Conservation (phyloP, 2,888 invertebrate species). For the Phasia obesa region DNA sequence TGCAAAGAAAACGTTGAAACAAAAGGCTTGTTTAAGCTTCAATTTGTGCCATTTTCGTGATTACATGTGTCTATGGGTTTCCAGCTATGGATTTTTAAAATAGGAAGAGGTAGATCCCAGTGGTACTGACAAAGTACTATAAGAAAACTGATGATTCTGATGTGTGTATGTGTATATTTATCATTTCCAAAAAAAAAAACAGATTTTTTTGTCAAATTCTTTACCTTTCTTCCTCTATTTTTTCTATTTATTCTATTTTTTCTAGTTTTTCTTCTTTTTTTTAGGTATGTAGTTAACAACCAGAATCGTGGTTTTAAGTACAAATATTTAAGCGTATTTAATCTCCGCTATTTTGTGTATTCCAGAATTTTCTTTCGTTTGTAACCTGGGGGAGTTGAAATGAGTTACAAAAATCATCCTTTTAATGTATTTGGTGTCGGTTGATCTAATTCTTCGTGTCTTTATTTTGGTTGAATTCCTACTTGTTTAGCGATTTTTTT, state of each 20-base stretch:
- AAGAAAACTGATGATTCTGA: conserved; percentile 34
- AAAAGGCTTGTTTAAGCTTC: conserved; percentile 70
- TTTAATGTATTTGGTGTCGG: conserved; percentile 51
- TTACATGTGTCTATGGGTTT: conserved; percentile 67
- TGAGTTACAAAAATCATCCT: conserved; percentile 27
- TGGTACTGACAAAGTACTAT: conserved; percentile 24
- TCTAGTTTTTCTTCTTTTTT: conserved; percentile 8
- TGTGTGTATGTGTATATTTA: conserved; percentile 21
- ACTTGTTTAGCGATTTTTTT: not conserved
- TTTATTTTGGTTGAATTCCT: conserved; percentile 8
- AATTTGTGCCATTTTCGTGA: conserved; percentile 70
- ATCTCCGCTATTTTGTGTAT: conserved; percentile 6
- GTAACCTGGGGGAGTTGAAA: not conserved
- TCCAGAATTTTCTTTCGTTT: conserved; percentile 6
- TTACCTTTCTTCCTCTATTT: not conserved
- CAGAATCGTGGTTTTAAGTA: conserved; percentile 64
- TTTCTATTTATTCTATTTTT: conserved; percentile 13
- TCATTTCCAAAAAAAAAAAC: conserved; percentile 4
- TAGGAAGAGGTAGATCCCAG: conserved; percentile 52
- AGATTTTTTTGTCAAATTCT: conserved; percentile 14
- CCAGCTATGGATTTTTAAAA: conserved; percentile 41
- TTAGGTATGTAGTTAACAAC: conserved; percentile 47
- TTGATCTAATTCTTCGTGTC: conserved; percentile 34
- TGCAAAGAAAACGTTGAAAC: conserved; percentile 46
- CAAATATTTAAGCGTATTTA: conserved; percentile 32